These are phyloP conservation scores for Epinotia demarniana DNA, from an alignment of 2,888 invertebrate species.

Conservation along the genomic window DNA sequence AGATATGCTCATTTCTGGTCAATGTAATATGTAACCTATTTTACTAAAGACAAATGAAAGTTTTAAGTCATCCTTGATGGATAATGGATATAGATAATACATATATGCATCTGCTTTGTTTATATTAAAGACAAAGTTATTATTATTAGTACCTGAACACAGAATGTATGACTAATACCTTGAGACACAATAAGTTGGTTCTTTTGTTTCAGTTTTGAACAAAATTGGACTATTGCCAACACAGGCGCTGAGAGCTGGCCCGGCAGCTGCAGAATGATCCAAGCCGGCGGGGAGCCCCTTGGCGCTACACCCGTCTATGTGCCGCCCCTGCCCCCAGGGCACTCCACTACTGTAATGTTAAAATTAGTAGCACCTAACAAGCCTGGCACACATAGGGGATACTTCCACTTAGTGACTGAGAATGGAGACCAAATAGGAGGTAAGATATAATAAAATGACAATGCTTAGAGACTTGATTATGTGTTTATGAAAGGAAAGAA, in stretches of 20 bases:
- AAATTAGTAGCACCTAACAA: constrained; percentile 91
- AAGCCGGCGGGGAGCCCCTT: constrained; percentile 86
- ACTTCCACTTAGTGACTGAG: constrained; percentile 95
- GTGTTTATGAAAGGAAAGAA: neutral
- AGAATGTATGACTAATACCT: constrained; percentile 20
- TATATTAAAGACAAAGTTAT: neutral
- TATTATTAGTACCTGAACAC: neutral
- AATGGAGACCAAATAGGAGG: constrained; percentile 97
- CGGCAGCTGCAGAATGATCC: constrained; percentile 90
- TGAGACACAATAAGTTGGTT: neutral
- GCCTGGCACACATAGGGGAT: constrained; percentile 91
- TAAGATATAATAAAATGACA: constrained; percentile 63
- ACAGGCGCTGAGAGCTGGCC: constrained; percentile 96
- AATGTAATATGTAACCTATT: neutral
- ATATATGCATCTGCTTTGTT: neutral
- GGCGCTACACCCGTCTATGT: constrained; percentile 85
- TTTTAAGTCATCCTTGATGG: neutral
- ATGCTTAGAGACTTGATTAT: too few relatives aligned
- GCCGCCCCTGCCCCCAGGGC: constrained; percentile 90
- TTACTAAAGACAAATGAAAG: neutral
- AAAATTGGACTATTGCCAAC: constrained; percentile 95
- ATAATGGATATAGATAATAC: neutral
- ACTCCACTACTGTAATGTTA: constrained; percentile 90
- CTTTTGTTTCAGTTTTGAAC: constrained; percentile 87
- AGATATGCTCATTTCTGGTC: too few relatives aligned